Evolutionary conservation across 2,113 vertebrate genomes (phyloP), one percentile per base, ranked within the genome.

Genomic region (Hydrolagus affinis): DNA sequence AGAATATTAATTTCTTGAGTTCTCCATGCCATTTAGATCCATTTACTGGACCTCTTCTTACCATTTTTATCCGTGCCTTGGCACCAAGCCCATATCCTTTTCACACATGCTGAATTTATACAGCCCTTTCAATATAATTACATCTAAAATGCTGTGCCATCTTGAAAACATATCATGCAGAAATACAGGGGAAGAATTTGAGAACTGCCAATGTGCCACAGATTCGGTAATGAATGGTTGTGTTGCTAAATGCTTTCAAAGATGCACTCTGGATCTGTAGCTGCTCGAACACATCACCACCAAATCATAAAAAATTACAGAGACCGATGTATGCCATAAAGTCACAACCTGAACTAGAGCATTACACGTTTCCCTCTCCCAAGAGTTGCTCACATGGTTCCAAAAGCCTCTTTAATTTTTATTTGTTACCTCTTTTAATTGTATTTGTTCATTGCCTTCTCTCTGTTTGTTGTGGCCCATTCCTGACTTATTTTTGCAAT

Each of bases 191-290:
- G 12, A 59, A 83, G 44, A 83, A 64, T 66, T 66, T 19, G 15
- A 68, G 66, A 83, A 66, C 9, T 17, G 60, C 8, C 62, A 83
- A 14, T 15, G 66, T 83, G 60, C 19, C 4, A 64, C 64, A 83
- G 78, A 32, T 66, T 83, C 66, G 62, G 32, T 19, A 83, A 66
- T 25, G 21, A 83, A 60, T 64, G 32, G 32, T 83, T 66, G 64
- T 68, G 44, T 72, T n/a, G 25, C 21, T 66, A 28, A 17, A 32
- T 83, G 21, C 17, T 68, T 83, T 83, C 62, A 83, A 83, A 83
- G 60, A 68, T 83, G 60, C 28, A 83, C 60, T 32, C 60, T 11
- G 30, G 25, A 68, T 3, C 25, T 30, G 15, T 1, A 17, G 21
- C 25, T 6, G 15, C 28, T 83, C 73, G 19, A 75, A 56, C 32